Percentiles rank a stretch among this genome's conserved stretches.
These are phyloP conservation scores for Epizoanthus ramosus DNA, from an alignment of 92 coral and sea anemone species.

Conservation along the genomic window DNA sequence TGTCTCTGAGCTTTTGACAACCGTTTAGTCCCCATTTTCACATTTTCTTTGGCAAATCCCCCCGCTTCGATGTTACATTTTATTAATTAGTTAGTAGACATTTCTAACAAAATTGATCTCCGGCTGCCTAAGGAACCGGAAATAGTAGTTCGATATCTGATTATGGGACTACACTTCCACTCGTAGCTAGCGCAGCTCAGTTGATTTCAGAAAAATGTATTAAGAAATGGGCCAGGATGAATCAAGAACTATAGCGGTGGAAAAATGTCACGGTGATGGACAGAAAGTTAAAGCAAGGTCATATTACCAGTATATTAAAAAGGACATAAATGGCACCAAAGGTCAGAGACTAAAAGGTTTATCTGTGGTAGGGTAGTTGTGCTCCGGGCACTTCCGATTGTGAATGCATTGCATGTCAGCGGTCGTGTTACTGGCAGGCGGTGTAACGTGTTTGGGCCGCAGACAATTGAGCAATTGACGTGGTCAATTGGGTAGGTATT, in stretches of 20 bases:
- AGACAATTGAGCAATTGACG: conserved; percentile 22
- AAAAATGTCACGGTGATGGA: conserved; percentile 7
- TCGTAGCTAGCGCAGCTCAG: background rate
- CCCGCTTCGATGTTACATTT: background rate
- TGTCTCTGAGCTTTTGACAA: conserved; percentile 1
- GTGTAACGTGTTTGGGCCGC: background rate
- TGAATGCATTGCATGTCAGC: conserved; percentile 42
- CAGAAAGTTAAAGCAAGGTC: conserved; percentile 29
- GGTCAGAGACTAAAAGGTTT: background rate
- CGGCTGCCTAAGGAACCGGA: no score
- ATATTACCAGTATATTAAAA: background rate
- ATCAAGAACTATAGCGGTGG: background rate
- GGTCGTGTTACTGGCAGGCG: conserved; percentile 20
- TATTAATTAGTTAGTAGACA: no score
- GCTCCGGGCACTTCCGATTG: conserved; percentile 38
- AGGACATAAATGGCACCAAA: conserved; percentile 15
- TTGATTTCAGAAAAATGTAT: background rate
- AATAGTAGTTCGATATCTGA: no score
- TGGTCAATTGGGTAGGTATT: conserved; percentile 6
- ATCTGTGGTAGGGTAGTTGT: conserved; percentile 13
- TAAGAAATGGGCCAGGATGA: background rate
- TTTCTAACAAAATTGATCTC: no score
- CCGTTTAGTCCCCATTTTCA: conserved; percentile 2
- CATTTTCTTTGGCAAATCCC: no score
- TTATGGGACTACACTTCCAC: no score